phyloP scores from a whole-genome alignment of 2,113 vertebrate genomes.

The Ciconia stormi region DNA sequence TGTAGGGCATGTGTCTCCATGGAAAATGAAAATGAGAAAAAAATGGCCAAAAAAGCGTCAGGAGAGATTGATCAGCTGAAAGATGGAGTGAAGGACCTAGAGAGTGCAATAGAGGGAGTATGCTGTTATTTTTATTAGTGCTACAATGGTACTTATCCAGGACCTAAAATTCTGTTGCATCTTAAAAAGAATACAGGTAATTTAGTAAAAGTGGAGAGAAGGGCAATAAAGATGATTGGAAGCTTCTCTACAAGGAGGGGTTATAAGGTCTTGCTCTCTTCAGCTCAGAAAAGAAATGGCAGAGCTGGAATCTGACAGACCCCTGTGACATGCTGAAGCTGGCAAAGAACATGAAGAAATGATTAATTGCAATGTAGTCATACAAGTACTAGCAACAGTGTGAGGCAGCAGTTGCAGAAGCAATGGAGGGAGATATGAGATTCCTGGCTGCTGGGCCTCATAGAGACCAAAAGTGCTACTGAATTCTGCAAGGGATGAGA shows the following conservation, averaged over 20 bases:
- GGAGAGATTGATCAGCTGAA: background rate
- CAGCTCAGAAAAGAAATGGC: background rate
- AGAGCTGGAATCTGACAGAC: background rate
- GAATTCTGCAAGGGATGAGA: background rate
- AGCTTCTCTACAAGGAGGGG: background rate
- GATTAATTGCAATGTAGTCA: background rate
- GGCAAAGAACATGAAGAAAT: background rate
- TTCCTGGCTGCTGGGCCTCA: background rate
- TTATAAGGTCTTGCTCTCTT: background rate
- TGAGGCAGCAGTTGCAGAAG: background rate
- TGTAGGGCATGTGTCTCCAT: background rate
- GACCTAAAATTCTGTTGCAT: background rate
- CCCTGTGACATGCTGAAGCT: background rate
- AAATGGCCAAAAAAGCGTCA: background rate
- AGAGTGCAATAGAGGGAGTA: background rate
- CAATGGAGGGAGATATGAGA: rapidly evolving
- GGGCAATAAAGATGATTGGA: background rate
- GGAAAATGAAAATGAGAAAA: background rate
- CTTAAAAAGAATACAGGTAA: background rate
- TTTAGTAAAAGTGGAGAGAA: background rate
- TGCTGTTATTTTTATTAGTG: background rate
- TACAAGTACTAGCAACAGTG: background rate
- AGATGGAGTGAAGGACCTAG: background rate
- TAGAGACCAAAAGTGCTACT: background rate
- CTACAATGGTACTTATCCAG: background rate